Evolutionary conservation across 1,140 invertebrate species (phyloP), one percentile per base, ranked within the genome.

Genomic region (Akabosia matsudoensis): DNA sequence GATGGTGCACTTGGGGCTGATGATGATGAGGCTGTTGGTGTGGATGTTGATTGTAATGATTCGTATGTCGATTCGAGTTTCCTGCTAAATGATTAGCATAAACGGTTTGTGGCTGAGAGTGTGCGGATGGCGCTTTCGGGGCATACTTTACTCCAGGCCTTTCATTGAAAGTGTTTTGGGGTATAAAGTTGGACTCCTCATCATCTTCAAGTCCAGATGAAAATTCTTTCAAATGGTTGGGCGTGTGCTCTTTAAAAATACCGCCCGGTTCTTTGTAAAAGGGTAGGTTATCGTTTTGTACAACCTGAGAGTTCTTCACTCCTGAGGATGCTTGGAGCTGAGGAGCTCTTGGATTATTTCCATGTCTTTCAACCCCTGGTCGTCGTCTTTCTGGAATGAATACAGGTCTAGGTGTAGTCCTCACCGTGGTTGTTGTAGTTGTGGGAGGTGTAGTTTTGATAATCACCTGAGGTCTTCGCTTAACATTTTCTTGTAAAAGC

Each of bases 261-360:
- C 80, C 80, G 0, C 80, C 80, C 1, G 76, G 74, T 64, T 81
- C 80, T 33, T 79, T 81, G 34, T 78, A 81, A 74, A 81, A 81
- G 26, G 80, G 80, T 3, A 81, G 73, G 22, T 79, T 73, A 0
- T 80, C 79, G 52, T 80, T 77, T 31, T 70, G 26, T 10, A 10
- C 4, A 2, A 45, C 2, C 34, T 74, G 26, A 26, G 56, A 0
- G 64, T 54, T 74, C 45, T 76, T 77, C 7, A 61, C 70, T 13
- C 74, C 74, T 10, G 74, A 76, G 0, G 74, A 73, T 0, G 77
- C 77, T 54, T 70, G n/a, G 45, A 54, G 64, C 28, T 33, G 61
- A 1, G 73, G 51, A 3, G 31, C 2, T 14, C 31, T 31, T 10
- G 26, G 28, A 4, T 3, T 24, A 4, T 7, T 22, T 10, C 10